Conservation (phyloP, 2,797 vertebrate genomes). For the Myotis myotis region DNA sequence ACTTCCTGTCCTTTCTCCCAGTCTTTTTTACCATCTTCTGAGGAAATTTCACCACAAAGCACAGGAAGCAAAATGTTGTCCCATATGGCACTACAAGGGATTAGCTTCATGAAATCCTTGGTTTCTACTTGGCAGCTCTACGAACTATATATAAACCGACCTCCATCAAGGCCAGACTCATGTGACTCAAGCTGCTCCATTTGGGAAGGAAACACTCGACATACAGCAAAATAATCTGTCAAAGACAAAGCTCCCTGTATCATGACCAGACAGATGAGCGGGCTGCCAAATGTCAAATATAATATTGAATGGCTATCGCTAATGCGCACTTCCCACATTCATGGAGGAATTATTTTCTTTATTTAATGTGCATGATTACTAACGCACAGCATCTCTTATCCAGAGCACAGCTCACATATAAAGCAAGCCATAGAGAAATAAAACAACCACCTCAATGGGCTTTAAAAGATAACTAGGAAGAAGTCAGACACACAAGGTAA, state of each 20-base stretch:
- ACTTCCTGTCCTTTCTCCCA: not conserved
- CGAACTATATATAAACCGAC: slow-evolving; percentile 29
- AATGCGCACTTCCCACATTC: not conserved
- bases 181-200: not conserved
- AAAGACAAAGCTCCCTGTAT: slow-evolving; percentile 3
- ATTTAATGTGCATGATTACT: not conserved
- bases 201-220: not conserved
- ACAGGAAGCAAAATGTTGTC: not conserved
- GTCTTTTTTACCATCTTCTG: not conserved
- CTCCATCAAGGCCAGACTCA: slow-evolving; percentile 38
- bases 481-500: not conserved
- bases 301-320: not conserved
- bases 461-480: slow-evolving; percentile 21
- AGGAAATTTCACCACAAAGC: not conserved
- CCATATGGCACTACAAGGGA: not conserved
- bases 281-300: not conserved
- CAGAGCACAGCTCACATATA: not conserved
- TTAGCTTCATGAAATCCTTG: slow-evolving; percentile 34
- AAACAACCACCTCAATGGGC: not conserved
- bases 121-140: slow-evolving; percentile 40
- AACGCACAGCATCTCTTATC: not conserved
- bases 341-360: not conserved
- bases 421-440: not conserved
- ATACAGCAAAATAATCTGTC: slow-evolving; percentile 36
- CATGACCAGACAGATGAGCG: not conserved